Evolutionary conservation across 2,888 invertebrate species (phyloP), one percentile per base, ranked within the genome.

Genomic region (Seladonia tumulorum): DNA sequence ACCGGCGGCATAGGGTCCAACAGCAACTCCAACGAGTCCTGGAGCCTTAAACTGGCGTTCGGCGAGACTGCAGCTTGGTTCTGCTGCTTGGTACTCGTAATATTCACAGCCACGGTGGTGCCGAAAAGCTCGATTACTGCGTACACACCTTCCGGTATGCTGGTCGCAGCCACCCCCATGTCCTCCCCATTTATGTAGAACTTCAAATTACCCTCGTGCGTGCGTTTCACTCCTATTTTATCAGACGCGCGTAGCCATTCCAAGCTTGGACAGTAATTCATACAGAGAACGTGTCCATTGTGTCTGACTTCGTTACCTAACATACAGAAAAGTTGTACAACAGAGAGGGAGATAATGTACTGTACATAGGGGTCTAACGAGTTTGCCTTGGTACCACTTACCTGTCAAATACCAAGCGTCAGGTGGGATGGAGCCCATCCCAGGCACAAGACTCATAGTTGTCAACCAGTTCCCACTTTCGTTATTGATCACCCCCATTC

Each of bases 71-170:
- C 95, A 0, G 95, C 29, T 29, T 63, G 95, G 29, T 95, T 95
- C 16, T 96, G 96, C 1, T 96, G 96, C 91, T 96, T 96, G 45
- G 96, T 96, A 78, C 97, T 96, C 0, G 97, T 97, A 0, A 98
- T 97, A 89, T 97, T 96, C 8, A 99, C 97, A 77, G 97, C 97
- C 88, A 97, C 97, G 2, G 98, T 97, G 45, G 97, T 96, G 0
- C 99, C 99, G 92, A 96, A 97, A 74, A 99, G 95, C 94, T 99
- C 98, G 88, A 98, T 96, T 4, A 98, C 97, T 14, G 97, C 98
- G 94, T 97, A 98, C 5, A 98, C 97, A 95, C 97, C 97, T 95
- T 97, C 98, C 4, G 98, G 98, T 84, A 98, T 96, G 93, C 97
- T 96, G 82, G 97, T 96, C 81, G 98, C 97, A 53, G 97, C 97